phyloP scores from a whole-genome alignment of 2,797 vertebrate species.

The Antennarius maculatus region DNA sequence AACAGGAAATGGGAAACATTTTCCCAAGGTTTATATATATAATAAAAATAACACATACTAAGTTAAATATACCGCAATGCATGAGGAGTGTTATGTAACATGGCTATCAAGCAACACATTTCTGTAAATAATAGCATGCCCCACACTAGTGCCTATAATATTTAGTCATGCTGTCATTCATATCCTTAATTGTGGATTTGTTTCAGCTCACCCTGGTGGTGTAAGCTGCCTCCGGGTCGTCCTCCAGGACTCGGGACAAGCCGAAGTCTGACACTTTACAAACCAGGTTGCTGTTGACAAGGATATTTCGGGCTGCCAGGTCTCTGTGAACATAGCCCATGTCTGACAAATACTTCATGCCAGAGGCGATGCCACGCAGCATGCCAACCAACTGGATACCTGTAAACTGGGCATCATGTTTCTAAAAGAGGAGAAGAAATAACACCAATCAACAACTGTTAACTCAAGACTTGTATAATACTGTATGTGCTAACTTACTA shows the following conservation, averaged over 20 bases:
- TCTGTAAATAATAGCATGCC: not conserved
- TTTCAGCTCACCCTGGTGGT: conserved; percentile 89
- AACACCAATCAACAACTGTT: not conserved
- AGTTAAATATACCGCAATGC: not conserved
- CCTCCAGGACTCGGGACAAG: conserved; percentile 93
- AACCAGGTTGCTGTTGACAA: conserved; percentile 97
- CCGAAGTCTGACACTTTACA: conserved; percentile 98
- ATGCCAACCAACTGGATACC: conserved; percentile 97
- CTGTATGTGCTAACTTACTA: conserved; percentile 5
- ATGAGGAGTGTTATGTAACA: not conserved
- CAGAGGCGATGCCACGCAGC: conserved; percentile 95
- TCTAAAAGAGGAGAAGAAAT: conserved; percentile 73
- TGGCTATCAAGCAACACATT: not conserved
- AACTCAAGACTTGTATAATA: conserved; percentile 17
- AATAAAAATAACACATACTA: not conserved
- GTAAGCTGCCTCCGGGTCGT: conserved; percentile 95
- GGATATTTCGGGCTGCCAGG: conserved; percentile 93
- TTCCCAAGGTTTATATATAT: not conserved
- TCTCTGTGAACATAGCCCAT: conserved; percentile 98
- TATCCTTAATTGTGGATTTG: conserved; percentile 75
- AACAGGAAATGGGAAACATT: not conserved
- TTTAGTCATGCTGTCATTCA: conserved; percentile 11
- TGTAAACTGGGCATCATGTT: conserved; percentile 97
- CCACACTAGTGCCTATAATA: not conserved
- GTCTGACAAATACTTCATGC: conserved; percentile 98